Base-by-base conservation (phyloP, 2,113 vertebrate species). In the Himantopus leucocephalus region DNA sequence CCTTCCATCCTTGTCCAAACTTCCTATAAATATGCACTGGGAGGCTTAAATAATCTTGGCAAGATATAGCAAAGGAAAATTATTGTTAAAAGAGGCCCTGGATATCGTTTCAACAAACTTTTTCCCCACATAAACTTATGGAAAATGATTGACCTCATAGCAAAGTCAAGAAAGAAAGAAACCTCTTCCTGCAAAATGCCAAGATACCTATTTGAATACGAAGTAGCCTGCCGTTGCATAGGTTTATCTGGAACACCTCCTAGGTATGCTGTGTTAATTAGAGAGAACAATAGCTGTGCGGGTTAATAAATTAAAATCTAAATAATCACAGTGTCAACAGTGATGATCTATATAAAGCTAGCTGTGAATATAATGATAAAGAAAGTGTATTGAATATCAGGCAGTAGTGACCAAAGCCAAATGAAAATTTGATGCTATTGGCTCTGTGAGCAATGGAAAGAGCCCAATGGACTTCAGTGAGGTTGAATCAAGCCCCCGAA, bases 41-140 rank as follows among this genome's bases (percentile, higher is more conserved):
- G 82, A 94, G 75, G 85, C 86, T 97, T 95, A 94, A 96, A 95
- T 94, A 96, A 94, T 94, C 88, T 94, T 97, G 96, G 96, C 96
- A 90, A 95, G 77, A 79, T 84, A 68, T 2, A 89, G 95, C 55
- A 81, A 91, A 94, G 95, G 95, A 95, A 97, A 97, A 95, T 94
- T 91, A 93, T 94, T 95, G 95, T 93, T 94, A 90, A 88, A 93
- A 80, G 94, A 92, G 77, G 90, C 76, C 85, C 43, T 93, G 92
- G 74, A 91, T 96, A 96, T 94, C 24, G 0, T 93, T 95, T 97
- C 80, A 85, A 91, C 84, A 94, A 95, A 92, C 81, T 94, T 96
- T 97, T 96, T 96, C 94, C 94, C 82, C 74, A 58, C 88, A 94
- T 94, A 97, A 96, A 96, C 85, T 91, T 94, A 62, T 0, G 83